phyloP scores from a whole-genome alignment of 2,888 invertebrate species.

The Allolobophora icterica region DNA sequence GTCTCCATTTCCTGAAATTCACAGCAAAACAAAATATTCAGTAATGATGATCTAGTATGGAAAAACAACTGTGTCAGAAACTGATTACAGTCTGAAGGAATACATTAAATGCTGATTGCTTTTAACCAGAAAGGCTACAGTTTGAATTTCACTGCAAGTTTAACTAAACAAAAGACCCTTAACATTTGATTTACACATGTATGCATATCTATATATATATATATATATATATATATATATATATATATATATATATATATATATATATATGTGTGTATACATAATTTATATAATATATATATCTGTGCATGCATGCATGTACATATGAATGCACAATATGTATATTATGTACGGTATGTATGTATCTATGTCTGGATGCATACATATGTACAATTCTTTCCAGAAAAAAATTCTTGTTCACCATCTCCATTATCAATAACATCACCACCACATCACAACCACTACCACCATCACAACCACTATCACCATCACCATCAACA shows the following conservation, averaged over 20 bases:
- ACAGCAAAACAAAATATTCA: slow-evolving; percentile 20
- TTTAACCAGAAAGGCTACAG: not conserved
- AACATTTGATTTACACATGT: no score
- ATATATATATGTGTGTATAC: no score
- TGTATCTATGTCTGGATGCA: no score
- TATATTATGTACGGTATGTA: no score
- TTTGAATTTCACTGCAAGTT: not conserved
- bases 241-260: no score
- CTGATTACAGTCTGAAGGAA: not conserved
- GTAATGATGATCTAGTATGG: no score
- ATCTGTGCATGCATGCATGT: not conserved
- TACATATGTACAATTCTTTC: not conserved
- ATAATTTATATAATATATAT: no score
- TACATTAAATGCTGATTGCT: not conserved
- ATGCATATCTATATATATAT: no score
- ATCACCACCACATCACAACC: not conserved
- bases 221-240: no score
- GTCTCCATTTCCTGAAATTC: slow-evolving; percentile 75
- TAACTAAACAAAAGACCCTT: not conserved
- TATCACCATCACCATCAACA: not conserved
- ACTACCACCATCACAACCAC: not conserved
- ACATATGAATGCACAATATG: not conserved
- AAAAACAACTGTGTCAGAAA: not conserved
- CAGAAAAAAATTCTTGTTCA: not conserved
- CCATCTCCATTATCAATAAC: not conserved